These are phyloP conservation scores for Dilophus febrilis DNA, from an alignment of 2,888 invertebrate genomes.

Conservation along the genomic window DNA sequence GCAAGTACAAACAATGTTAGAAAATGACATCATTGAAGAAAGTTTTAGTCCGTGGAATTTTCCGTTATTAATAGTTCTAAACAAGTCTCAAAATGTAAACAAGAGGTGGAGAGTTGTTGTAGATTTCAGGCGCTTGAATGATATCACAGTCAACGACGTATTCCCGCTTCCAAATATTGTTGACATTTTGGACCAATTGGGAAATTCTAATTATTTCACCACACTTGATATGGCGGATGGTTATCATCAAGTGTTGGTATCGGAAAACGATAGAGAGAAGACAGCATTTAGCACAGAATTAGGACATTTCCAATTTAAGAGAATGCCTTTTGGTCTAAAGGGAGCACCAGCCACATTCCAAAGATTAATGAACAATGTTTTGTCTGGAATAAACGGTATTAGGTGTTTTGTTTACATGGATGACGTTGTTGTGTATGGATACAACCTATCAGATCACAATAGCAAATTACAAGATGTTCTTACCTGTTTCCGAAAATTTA, in stretches of 20 bases:
- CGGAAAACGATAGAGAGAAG: constrained; percentile 8
- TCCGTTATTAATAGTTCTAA: constrained; percentile 14
- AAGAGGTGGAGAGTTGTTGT: constrained; percentile 15
- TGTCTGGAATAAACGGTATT: too few species aligned
- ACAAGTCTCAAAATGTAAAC: constrained; percentile 13
- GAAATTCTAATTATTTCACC: constrained; percentile 8
- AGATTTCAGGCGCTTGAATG: constrained; percentile 12
- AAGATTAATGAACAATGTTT: too few species aligned
- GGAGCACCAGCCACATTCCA: constrained; percentile 18
- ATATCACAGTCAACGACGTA: constrained; percentile 11
- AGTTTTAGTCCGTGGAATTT: constrained; percentile 10
- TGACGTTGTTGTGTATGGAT: constrained; percentile 16
- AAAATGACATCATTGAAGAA: constrained; percentile 7
- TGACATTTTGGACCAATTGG: constrained; percentile 9
- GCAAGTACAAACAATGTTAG: constrained; percentile 7
- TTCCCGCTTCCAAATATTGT: constrained; percentile 12
- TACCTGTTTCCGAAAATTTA: constrained; percentile 8
- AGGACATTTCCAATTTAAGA: constrained; percentile 12
- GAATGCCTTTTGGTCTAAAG: too few species aligned
- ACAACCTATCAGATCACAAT: constrained; percentile 11
- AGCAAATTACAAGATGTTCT: constrained; percentile 11
- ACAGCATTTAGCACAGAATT: constrained; percentile 10
- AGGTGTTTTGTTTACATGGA: too few species aligned
- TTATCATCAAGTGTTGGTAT: constrained; percentile 9
- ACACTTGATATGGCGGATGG: constrained; percentile 9